Evolutionary conservation across 2,113 vertebrate species (phyloP), one percentile per base, ranked within the genome.

Genomic region (Siphamia tubifer): DNA sequence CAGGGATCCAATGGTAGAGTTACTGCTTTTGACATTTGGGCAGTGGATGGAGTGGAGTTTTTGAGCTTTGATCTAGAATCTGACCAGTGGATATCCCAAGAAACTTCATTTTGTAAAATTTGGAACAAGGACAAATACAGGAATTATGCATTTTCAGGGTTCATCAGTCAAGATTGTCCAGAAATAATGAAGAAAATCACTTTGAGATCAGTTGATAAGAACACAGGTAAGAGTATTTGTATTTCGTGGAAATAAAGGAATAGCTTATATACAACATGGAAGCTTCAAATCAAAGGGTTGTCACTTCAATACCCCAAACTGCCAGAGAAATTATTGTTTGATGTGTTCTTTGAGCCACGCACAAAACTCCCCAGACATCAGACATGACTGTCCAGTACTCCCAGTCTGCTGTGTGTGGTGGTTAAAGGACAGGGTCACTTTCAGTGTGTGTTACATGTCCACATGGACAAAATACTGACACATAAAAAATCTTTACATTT

Each of bases 21-120:
- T 2, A 47, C 34, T 34, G 11, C 16, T 34, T 48, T 48, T 47
- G 68, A 71, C 4, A 12, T 2, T 19, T 71, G 68, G 57, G 49
- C 68, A n/a, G 24, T 71, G 49, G 48, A 55, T 24, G 58, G 57
- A 4, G 15, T 2, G 4, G 49, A 40, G 8, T 71, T 71, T 13
- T 5, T 71, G 8, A 40, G 2, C 15, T 63, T 71, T 55, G 42
- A 71, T 42, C 40, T 32, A 17, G 7, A 40, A 7, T 32, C 42
- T 0, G 3, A 15, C 15, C 31, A 3, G 7, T 63, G 68, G 57
- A 63, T 2, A 0, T 17, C 68, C 21, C 10, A 8, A 4, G 54
- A 39, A 20, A 25, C 25, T 2, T 24, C 6, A 28, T 4, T 56
- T 5, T 5, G 39, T 35, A 19, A 10, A 3, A 9, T 2, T 1